Conservation (phyloP, 2,888 invertebrate species). For the Sclerodermus sp. region DNA sequence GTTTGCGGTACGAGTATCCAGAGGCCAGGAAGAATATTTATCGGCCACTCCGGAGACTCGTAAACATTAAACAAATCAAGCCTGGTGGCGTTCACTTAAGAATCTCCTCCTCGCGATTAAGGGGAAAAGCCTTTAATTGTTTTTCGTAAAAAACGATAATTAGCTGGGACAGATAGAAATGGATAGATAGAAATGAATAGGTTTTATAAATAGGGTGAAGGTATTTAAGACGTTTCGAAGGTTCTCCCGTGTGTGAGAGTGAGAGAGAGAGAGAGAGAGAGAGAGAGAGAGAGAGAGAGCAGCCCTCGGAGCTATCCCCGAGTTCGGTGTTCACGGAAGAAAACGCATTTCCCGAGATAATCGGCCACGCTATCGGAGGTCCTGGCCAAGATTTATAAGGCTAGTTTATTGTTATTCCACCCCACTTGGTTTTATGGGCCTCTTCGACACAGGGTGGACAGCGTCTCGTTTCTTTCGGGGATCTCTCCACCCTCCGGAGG, state of each 20-base stretch:
- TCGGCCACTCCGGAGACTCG: conserved; percentile 11
- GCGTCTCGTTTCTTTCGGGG: conserved; percentile 10
- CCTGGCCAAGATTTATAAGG: conserved; percentile 47
- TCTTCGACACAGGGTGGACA: conserved; percentile 22
- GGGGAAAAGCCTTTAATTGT: too few relatives aligned
- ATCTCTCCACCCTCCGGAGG: conserved; percentile 23
- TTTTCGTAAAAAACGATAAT: too few relatives aligned
- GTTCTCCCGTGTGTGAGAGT: too few relatives aligned
- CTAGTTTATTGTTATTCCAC: conserved; percentile 54
- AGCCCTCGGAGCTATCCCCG: too few relatives aligned
- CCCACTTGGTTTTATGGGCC: conserved; percentile 51
- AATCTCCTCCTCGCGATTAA: neutral
- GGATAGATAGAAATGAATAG: too few relatives aligned
- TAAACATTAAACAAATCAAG: conserved; percentile 17
- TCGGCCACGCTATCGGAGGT: conserved; percentile 45
- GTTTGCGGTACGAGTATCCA: too few relatives aligned
- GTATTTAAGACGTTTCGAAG: too few relatives aligned
- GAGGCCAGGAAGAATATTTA: conserved; percentile 11
- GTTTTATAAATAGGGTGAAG: too few relatives aligned
- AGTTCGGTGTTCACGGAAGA: conserved; percentile 31
- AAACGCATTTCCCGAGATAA: conserved; percentile 51
- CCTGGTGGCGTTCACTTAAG: conserved; percentile 14
- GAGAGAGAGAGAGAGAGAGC: conserved; percentile 3
- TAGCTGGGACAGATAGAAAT: too few relatives aligned
- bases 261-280: neutral